These are phyloP conservation scores for Dromius quadrimaculatus DNA, from an alignment of 2,888 invertebrate genomes.

Conservation along the genomic window DNA sequence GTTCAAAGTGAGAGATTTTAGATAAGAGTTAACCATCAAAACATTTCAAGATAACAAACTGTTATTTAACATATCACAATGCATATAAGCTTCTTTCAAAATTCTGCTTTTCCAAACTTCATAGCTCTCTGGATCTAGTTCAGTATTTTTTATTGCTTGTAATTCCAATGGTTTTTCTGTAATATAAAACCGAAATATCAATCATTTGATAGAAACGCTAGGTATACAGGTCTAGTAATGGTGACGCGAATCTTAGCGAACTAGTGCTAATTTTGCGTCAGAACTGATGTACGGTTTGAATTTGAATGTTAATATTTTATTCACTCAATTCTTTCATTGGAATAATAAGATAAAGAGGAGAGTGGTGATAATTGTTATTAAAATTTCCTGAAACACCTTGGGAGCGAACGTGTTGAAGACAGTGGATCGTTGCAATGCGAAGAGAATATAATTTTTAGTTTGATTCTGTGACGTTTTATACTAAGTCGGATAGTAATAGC, in stretches of 20 bases:
- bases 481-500: no score
- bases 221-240: background rate
- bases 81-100: constrained; percentile 67
- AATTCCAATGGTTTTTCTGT: constrained; percentile 48
- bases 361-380: no score
- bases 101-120: constrained; percentile 74
- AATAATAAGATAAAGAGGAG: no score
- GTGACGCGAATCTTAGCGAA: background rate
- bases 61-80: background rate
- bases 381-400: no score
- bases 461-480: no score
- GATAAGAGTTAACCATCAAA: no score
- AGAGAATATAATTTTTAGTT: no score
- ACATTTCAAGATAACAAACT: no score
- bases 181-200: background rate
- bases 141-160: constrained; percentile 40
- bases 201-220: background rate
- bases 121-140: constrained; percentile 68
- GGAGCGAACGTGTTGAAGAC: no score
- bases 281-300: background rate
- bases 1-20: no score
- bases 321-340: background rate
- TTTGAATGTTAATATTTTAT: background rate
- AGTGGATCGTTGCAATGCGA: no score
- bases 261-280: background rate